Conservation (phyloP, 2,888 invertebrate species). For the Callinectes sapidus region DNA sequence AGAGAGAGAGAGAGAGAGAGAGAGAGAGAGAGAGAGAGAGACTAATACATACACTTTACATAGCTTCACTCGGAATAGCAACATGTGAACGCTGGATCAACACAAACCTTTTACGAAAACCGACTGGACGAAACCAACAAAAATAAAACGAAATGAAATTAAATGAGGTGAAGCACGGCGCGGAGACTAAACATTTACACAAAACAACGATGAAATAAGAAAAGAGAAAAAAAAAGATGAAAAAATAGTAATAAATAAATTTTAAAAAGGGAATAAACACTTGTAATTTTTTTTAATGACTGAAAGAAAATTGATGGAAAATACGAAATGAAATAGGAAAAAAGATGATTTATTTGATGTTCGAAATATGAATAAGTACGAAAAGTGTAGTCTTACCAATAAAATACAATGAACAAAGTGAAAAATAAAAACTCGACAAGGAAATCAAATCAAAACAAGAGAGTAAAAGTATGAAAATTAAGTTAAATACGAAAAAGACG, state of each 20-base stretch:
- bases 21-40: neutral
- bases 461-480: no score
- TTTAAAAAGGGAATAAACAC: neutral
- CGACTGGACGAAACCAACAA: no score
- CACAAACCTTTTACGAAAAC: neutral
- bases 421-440: neutral
- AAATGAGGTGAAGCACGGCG: neutral
- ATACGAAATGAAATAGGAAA: neutral
- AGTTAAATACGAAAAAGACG: no score
- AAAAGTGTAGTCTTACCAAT: no score
- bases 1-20: no score
- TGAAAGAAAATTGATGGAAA: neutral
- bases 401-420: neutral
- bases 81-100: no score
- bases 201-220: neutral
- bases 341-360: no score
- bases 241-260: no score
- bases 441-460: no score
- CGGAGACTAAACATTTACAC: neutral
- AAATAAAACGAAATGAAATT: neutral
- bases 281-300: neutral
- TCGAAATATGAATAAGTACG: neutral
- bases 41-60: neutral
- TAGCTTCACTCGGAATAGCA: no score
- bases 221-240: neutral